These are phyloP conservation scores for Oscheius sp. DNA, from an alignment of 2,888 invertebrate species.

Conservation along the genomic window DNA sequence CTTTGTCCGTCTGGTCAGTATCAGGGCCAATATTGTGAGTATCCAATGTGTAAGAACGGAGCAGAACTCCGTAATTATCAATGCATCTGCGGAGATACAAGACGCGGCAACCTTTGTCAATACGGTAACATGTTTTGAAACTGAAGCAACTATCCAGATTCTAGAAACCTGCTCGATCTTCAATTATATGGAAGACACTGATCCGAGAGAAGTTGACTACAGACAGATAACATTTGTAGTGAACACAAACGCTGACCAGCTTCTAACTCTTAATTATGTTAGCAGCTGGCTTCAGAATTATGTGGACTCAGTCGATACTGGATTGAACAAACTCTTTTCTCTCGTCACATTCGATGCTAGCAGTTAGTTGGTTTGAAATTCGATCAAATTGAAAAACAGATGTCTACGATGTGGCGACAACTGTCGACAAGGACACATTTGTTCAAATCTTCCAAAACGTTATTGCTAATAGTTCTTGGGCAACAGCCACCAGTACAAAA, in stretches of 20 bases:
- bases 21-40: slow-evolving; percentile 48
- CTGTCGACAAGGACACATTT: slow-evolving; percentile 1
- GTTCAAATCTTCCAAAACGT: background rate
- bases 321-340: slow-evolving; percentile 45
- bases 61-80: slow-evolving; percentile 45
- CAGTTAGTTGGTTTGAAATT: background rate
- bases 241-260: slow-evolving; percentile 48
- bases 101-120: slow-evolving; percentile 50
- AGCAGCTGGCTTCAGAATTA: slow-evolving; percentile 40
- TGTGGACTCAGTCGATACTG: slow-evolving; percentile 28
- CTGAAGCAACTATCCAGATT: background rate
- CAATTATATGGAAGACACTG: slow-evolving; percentile 53
- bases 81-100: slow-evolving; percentile 44
- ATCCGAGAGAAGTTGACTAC: slow-evolving; percentile 45
- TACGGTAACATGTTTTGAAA: slow-evolving; percentile 31
- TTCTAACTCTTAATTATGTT: slow-evolving; percentile 41
- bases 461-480: background rate
- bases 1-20: slow-evolving; percentile 24
- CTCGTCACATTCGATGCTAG: slow-evolving; percentile 54
- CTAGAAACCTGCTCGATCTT: slow-evolving; percentile 42
- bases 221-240: slow-evolving; percentile 54
- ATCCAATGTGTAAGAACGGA: slow-evolving; percentile 53
- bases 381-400: background rate
- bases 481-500: background rate
- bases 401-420: slow-evolving; percentile 12